Base-by-base conservation (phyloP, 1,140 invertebrate genomes). In the Penaeus vannamei region DNA sequence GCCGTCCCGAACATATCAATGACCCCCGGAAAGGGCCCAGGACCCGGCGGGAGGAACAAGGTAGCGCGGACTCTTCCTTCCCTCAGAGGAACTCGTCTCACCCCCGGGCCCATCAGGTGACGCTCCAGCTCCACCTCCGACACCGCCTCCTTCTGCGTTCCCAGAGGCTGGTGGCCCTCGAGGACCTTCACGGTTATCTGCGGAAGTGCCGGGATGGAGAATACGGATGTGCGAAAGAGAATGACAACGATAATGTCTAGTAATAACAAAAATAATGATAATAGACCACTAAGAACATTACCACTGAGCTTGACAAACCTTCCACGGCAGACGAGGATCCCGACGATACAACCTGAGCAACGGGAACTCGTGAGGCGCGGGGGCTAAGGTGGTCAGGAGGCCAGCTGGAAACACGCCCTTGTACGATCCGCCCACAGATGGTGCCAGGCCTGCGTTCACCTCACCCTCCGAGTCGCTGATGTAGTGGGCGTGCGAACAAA, bases 1-100 rank as follows among this genome's bases (percentile, higher is more conserved):
- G 66, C 62, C 20, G 85, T 61, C 22, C 90, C 90, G 53, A 89
- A 91, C 87, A 91, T 87, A 64, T 91, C 90, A 29, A 91, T 64
- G 20, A 91, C 79, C 10, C 87, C 90, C 22, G 90, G 90, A 32
- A 86, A 89, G 46, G 90, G 90, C 3, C 90, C 90, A 7, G 79
- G 60, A 26, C 90, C 90, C 3, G 36, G 29, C 17, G 90, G 90
- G 26, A 91, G n/a, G 60, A 82, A 91, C 23, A 91, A 81, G 3
- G 53, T 80, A 23, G 87, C 90, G 22, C 77, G 36, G 53, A 91
- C 59, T 36, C 84, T 80, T 23, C 90, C 90, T 32, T 89, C 36
- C n/a, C 76, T 60, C n/a, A 84, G 36, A 19, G 77, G 77, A n/a
- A 82, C n/a, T 29, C 90, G 85, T 59, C 81, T 76, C 82, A 90